phyloP scores from a whole-genome alignment of 2,113 vertebrate species.

The Melanotaenia duboulayi region DNA sequence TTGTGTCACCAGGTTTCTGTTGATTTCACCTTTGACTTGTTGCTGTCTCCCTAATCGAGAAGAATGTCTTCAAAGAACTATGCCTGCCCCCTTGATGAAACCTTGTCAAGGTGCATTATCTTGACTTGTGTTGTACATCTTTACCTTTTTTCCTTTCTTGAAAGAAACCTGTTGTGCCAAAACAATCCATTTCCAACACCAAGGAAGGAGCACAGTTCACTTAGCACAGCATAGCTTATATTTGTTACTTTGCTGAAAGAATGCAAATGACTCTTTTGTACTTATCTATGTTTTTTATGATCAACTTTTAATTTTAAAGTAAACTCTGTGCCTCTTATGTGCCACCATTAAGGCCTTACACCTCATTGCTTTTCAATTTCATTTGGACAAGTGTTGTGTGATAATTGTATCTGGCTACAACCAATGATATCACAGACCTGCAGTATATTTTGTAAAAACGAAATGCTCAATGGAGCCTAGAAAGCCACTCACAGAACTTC shows the following conservation, averaged over 20 bases:
- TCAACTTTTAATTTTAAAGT: slow-evolving; percentile 12
- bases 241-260: not conserved
- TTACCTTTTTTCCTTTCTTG: not conserved
- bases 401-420: slow-evolving; percentile 60
- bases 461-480: slow-evolving; percentile 74
- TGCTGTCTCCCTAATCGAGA: slow-evolving; percentile 51
- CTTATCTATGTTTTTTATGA: not conserved
- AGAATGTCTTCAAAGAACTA: slow-evolving; percentile 14
- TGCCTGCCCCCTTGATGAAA: not conserved
- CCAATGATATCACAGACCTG: slow-evolving; percentile 23
- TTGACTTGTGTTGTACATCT: not conserved
- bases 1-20: slow-evolving; percentile 21
- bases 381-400: slow-evolving; percentile 38
- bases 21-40: slow-evolving; percentile 50
- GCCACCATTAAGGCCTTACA: slow-evolving; percentile 58
- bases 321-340: slow-evolving; percentile 15
- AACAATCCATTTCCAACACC: slow-evolving; percentile 11
- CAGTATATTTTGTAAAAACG: slow-evolving; percentile 59
- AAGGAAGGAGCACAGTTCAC: slow-evolving; percentile 25
- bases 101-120: not conserved
- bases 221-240: not conserved
- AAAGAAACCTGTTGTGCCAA: not conserved
- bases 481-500: slow-evolving; percentile 61
- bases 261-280: slow-evolving; percentile 12
- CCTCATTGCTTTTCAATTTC: slow-evolving; percentile 78